Base-by-base conservation (phyloP, 2,113 vertebrate species). In the Apaloderma vittatum region DNA sequence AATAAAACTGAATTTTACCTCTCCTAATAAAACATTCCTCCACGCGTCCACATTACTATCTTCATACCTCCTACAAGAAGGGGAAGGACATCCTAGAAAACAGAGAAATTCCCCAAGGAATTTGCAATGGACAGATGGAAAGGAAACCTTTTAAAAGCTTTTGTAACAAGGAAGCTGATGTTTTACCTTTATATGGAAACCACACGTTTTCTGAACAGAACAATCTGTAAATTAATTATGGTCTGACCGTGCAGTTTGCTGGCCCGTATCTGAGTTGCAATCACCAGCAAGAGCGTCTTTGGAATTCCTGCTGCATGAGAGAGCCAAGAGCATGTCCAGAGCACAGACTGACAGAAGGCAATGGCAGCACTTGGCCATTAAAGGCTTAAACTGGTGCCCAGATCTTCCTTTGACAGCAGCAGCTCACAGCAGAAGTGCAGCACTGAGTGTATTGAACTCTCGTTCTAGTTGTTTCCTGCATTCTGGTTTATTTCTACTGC, bases 311-410 rank as follows among this genome's bases (percentile, higher is more conserved):
- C 88, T 91, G 75, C 15, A 12, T 18, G 7, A 89, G 94, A 61
- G 80, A 79, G 66, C 85, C 89, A 93, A 93, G 93, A 95, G 96
- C 83, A 94, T 24, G 43, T 96, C 96, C 83, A 87, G 67, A 72
- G 52, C 67, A 79, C 7, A 3, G 90, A 71, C 57, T 95, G 85
- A 86, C 87, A 78, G 74, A 84, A 71, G 65, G 29, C 71, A 43
- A 80, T 1, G 1, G 61, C 77, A 94, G 62, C 32, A 3, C 51
- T 86, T 71, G 88, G 82, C 90, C 57, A 43, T 88, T 91, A 79
- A 78, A 95, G 66, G 57, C 68, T 97, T 91, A 80, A 90, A 83
- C 75, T 13, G 29, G 43, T 96, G 91, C 94, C 87, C 85, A 88
- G 90, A 97, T 78, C 68, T 90, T 86, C 71, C 30, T 81, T 34